Evolutionary conservation across 2,113 vertebrate species (phyloP).

Genomic region (Zosterops lateralis): DNA sequence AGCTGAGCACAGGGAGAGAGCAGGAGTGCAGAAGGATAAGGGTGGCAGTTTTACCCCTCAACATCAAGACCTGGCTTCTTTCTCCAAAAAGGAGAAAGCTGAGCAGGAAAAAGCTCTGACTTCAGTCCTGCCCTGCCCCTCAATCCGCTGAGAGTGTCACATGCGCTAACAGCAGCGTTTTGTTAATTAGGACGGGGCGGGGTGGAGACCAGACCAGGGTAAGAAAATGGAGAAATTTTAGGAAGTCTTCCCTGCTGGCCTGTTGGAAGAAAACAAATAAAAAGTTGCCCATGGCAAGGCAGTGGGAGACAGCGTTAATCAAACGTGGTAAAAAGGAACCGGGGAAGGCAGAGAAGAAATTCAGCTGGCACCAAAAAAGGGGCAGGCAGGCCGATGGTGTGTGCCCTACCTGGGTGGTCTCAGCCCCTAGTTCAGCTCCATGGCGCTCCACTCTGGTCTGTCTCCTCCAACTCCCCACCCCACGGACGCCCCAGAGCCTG

Average conservation of each 20-base stretch:
- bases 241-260: neutral
- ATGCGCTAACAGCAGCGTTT: neutral
- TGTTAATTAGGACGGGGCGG: neutral
- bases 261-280: neutral
- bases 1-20: neutral
- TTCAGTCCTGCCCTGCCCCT: neutral
- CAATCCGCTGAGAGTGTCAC: accelerated
- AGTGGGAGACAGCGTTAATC: neutral
- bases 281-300: neutral
- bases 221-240: neutral
- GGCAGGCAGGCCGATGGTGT: accelerated
- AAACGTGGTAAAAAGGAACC: neutral
- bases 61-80: neutral
- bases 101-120: neutral
- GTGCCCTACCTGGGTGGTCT: accelerated
- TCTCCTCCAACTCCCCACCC: neutral
- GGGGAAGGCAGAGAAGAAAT: neutral
- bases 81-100: neutral
- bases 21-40: accelerated
- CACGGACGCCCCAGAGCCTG: neutral
- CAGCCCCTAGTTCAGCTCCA: neutral
- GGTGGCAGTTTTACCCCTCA: neutral
- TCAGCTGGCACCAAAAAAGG: neutral
- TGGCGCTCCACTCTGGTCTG: neutral
- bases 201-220: neutral